Evolutionary conservation across 2,888 invertebrate genomes (phyloP).

Genomic region (Blastobasis lacticolella): DNA sequence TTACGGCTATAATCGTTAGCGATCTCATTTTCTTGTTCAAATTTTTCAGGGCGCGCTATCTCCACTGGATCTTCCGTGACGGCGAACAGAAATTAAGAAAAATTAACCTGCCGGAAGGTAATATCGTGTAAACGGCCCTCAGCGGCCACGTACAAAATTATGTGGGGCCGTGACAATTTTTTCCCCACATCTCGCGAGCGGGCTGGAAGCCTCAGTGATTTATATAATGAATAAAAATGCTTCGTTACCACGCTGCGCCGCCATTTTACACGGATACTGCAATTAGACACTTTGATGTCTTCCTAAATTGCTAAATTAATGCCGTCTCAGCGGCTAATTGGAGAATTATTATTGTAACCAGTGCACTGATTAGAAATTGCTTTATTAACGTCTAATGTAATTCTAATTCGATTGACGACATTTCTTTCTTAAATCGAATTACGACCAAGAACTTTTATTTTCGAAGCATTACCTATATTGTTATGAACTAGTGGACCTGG

Average conservation of each 20-base stretch:
- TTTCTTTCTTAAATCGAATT: too few relatives aligned
- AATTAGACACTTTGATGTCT: slow-evolving; percentile 59
- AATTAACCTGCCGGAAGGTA: slow-evolving; percentile 59
- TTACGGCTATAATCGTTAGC: background rate
- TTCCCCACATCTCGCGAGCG: slow-evolving; percentile 46
- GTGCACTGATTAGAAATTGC: too few relatives aligned
- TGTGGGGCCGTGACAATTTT: slow-evolving; percentile 68
- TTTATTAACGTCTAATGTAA: too few relatives aligned
- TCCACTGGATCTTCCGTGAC: slow-evolving; percentile 30
- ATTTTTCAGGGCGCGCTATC: slow-evolving; percentile 21
- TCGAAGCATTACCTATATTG: too few relatives aligned
- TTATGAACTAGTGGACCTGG: too few relatives aligned
- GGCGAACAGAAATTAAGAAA: slow-evolving; percentile 62
- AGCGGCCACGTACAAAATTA: slow-evolving; percentile 69
- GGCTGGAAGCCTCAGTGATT: slow-evolving; percentile 55
- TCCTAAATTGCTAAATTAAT: slow-evolving; percentile 36
- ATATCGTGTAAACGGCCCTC: slow-evolving; percentile 44
- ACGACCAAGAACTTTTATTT: too few relatives aligned
- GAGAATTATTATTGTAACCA: too few relatives aligned
- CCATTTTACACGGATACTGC: slow-evolving; percentile 54
- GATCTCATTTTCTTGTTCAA: slow-evolving; percentile 5
- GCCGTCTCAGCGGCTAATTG: background rate
- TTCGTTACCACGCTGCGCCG: slow-evolving; percentile 29
- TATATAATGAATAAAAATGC: slow-evolving; percentile 74
- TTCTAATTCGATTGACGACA: too few relatives aligned